Evolutionary conservation across 2,113 vertebrate species (phyloP), one percentile per base, ranked within the genome.

Genomic region (Chauna torquata): DNA sequence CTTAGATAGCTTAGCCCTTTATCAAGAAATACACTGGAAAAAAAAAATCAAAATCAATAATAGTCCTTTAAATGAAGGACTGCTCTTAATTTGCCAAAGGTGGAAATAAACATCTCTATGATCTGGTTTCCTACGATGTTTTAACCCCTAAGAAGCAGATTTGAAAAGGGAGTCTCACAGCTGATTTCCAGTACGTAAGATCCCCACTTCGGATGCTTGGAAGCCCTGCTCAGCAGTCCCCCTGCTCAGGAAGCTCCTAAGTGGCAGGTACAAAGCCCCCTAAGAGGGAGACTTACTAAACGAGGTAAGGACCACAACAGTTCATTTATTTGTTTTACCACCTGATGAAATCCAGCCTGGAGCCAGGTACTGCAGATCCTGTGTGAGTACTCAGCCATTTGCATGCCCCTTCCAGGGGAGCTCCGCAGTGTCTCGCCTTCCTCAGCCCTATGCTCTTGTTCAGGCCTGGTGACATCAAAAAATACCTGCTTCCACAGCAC

Each of bases 151-250:
- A 58, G 45, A 77, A 86, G 23, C 30, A 80, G 55, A 40, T 83
- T 77, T 92, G 64, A 8, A 69, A 94, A 72, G 45, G 34, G 20
- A 71, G 19, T 19, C 14, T 81, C 24, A 6, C 9, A 23, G 34
- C 86, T 92, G 36, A 64, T 78, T 95, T 61, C 12, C 17, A 38
- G n/a, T 25, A 16, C 9, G 9, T 50, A 49, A 59, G 62, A 62
- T 66, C 32, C 32, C n/a, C n/a, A 22, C 0, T 75, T 11, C 45
- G 28, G 11, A n/a, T 50, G 38, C 32, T 71, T 2, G 0, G 7
- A 64, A 20, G 12, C 20, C 28, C 20, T 66, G 6, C 32, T 66
- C 8, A 8, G 10, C 70, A 74, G 66, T 45, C 9, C 32, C 25
- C 22, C 82, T 71, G 11, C 50, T 64, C 55, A 78, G 27, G 19